Conservation (phyloP, 53 echinoderm and acorn worm species). For the Hippasteria phrygiana region DNA sequence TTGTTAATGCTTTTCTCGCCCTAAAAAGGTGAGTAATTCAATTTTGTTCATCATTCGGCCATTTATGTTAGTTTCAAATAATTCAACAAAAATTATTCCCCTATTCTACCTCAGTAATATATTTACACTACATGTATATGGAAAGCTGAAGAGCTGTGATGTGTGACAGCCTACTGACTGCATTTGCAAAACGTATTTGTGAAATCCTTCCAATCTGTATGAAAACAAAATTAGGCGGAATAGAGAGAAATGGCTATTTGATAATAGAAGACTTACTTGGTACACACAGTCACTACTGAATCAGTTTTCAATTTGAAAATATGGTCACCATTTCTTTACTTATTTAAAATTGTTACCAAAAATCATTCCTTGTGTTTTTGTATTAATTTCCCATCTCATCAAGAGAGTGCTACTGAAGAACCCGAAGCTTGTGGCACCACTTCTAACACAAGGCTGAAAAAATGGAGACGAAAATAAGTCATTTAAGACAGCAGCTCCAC, state of each 20-base stretch:
- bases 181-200: background rate
- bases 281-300: too few species aligned
- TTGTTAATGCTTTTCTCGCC: background rate
- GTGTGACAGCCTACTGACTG: background rate
- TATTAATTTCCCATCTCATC: conserved; percentile 18
- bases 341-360: background rate
- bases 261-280: too few species aligned
- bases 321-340: too few species aligned
- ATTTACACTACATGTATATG: background rate
- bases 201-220: background rate
- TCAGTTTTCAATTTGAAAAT: too few species aligned
- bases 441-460: too few species aligned
- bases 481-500: too few species aligned
- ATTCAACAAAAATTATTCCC: background rate
- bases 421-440: too few species aligned
- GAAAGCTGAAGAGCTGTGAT: background rate
- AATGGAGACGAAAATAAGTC: too few species aligned
- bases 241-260: too few species aligned
- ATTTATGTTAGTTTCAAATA: background rate
- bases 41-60: background rate
- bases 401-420: conserved; percentile 6
- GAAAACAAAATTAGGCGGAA: too few species aligned
- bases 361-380: conserved; percentile 6
- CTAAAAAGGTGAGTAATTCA: background rate
- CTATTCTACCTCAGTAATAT: background rate